Conservation (phyloP, 1,140 invertebrate species). For the Temnothorax longispinosus region DNA sequence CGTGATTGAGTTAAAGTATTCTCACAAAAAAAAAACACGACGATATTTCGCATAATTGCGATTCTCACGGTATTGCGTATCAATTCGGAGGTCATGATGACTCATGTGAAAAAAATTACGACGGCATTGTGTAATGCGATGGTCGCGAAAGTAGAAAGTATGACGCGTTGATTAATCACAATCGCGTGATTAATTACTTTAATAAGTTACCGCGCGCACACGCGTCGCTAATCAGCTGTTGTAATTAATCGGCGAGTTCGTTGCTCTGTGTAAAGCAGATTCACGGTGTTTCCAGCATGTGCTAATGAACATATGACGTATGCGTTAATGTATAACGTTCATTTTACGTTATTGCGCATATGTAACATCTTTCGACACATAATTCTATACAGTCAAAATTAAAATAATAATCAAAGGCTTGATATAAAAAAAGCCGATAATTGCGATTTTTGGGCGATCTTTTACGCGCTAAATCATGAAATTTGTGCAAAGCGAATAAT, state of each 20-base stretch:
- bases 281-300: neutral
- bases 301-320: neutral
- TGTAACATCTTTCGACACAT: neutral
- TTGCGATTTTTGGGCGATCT: neutral
- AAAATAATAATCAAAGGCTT: neutral
- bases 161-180: constrained; percentile 64
- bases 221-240: constrained; percentile 57
- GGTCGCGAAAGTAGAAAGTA: constrained; percentile 57
- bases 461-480: neutral
- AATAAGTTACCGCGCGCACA: constrained; percentile 61
- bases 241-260: constrained; percentile 71
- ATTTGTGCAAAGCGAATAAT: neutral
- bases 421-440: neutral
- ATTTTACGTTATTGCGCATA: neutral
- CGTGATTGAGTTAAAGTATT: neutral
- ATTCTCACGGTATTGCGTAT: neutral
- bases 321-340: too few species aligned
- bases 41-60: neutral
- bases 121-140: constrained; percentile 4
- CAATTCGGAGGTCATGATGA: constrained; percentile 30
- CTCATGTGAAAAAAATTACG: constrained; percentile 39
- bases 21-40: neutral
- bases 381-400: neutral
- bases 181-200: constrained; percentile 66
- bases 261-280: constrained; percentile 50